Evolutionary conservation across 2,113 vertebrate species (phyloP).

Genomic region (Lophochroa leadbeateri): DNA sequence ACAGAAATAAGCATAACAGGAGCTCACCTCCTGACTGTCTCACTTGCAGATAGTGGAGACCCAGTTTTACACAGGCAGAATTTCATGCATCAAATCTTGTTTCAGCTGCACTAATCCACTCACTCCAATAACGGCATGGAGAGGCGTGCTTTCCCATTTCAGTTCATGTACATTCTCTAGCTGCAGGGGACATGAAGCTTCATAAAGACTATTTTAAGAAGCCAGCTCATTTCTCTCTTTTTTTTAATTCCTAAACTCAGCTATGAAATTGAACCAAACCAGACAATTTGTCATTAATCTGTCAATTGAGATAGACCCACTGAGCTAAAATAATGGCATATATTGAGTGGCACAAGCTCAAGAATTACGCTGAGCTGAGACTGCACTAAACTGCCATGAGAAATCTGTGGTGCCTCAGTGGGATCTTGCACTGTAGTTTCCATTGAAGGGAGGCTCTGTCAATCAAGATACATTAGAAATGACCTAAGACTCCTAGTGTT

Average conservation of each 20-base stretch:
- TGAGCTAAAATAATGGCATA: background rate
- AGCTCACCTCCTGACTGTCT: background rate
- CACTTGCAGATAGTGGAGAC: background rate
- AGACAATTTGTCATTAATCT: background rate
- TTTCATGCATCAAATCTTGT: background rate
- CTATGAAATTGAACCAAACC: background rate
- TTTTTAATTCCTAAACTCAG: background rate
- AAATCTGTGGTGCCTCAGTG: background rate
- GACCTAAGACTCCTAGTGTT: background rate
- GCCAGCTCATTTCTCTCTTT: background rate
- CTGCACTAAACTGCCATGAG: background rate
- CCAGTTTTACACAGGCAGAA: background rate
- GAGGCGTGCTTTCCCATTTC: background rate
- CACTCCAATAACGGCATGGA: background rate
- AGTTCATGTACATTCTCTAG: background rate
- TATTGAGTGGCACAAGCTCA: background rate
- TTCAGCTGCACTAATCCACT: background rate
- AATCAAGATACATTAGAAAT: background rate
- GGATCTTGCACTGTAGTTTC: background rate
- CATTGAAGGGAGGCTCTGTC: background rate
- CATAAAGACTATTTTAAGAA: background rate
- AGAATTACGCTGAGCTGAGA: background rate
- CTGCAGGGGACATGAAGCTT: background rate
- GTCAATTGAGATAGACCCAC: background rate
- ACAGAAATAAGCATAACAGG: background rate